A percentile compares a stretch with the other conserved stretches of the same genome.
phyloP scores from a whole-genome alignment of 1,140 invertebrate species.

The Agraylea sexmaculata region DNA sequence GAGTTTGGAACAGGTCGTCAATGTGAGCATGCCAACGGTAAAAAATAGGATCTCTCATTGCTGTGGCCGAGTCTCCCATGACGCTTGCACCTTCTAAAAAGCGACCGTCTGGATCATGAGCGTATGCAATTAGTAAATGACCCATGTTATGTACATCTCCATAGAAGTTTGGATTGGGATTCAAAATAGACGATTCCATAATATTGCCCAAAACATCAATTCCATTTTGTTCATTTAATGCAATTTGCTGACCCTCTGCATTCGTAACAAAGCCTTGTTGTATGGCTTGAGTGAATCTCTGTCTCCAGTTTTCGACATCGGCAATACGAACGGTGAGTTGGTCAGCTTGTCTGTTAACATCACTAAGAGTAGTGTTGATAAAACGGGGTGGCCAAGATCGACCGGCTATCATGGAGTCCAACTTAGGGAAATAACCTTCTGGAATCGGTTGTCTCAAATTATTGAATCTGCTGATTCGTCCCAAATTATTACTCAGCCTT shows the following conservation, averaged over 20 bases:
- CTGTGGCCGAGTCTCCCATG: constrained; percentile 57
- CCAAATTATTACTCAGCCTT: constrained; percentile 48
- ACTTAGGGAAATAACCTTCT: constrained; percentile 62
- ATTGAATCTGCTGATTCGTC: constrained; percentile 43
- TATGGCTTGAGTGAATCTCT: constrained; percentile 62
- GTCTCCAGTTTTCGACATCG: constrained; percentile 59
- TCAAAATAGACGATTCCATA: constrained; percentile 61
- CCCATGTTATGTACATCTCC: constrained; percentile 65
- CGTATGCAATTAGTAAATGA: constrained; percentile 47
- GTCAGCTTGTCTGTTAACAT: constrained; percentile 54
- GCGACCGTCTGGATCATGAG: constrained; percentile 55
- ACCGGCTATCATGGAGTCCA: constrained; percentile 49
- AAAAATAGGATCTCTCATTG: constrained; percentile 77
- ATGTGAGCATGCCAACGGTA: constrained; percentile 74
- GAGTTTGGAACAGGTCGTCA: constrained; percentile 65
- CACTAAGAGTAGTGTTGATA: constrained; percentile 43
- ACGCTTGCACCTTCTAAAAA: constrained; percentile 40
- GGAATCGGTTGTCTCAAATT: constrained; percentile 49
- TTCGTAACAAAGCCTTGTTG: constrained; percentile 47
- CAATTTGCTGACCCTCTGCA: constrained; percentile 39
- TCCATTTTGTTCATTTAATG: constrained; percentile 52
- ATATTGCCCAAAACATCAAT: constrained; percentile 74
- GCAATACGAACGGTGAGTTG: constrained; percentile 51
- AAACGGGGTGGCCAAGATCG: constrained; percentile 28
- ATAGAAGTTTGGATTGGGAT: constrained; percentile 55